Evolutionary conservation across 1,140 invertebrate genomes (phyloP).

Genomic region (Dendrolimus kikuchii): DNA sequence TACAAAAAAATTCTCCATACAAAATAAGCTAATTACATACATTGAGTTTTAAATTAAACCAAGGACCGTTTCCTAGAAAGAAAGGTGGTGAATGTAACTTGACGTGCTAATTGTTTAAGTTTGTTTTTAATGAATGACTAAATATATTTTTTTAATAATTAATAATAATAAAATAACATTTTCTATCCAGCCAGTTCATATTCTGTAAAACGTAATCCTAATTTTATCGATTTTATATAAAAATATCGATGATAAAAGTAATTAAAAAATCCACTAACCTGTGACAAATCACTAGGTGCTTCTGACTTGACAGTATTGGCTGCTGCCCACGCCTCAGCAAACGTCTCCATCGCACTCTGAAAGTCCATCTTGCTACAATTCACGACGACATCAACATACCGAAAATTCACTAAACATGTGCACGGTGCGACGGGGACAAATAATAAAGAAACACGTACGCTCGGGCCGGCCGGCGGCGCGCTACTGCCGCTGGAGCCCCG

Average conservation of each 20-base stretch:
- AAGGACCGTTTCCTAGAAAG: conserved; percentile 10
- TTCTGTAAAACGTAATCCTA: no score
- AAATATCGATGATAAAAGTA: no score
- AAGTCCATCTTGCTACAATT: conserved; percentile 85
- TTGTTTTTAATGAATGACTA: not conserved
- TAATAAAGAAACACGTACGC: conserved; percentile 33
- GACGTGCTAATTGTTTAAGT: conserved; percentile 3
- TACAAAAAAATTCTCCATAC: no score
- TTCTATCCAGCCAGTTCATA: no score
- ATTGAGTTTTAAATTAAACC: conserved; percentile 3
- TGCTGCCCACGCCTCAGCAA: conserved; percentile 96
- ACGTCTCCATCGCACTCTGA: conserved; percentile 97
- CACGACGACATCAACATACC: conserved; percentile 64
- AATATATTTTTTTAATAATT: no score
- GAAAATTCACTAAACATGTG: conserved; percentile 55
- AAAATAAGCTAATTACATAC: no score
- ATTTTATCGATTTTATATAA: no score
- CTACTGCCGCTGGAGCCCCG: conserved; percentile 56
- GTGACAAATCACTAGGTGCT: conserved; percentile 70
- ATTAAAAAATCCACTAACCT: conserved; percentile 69
- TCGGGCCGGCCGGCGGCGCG: conserved; percentile 57
- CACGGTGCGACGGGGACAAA: conserved; percentile 22
- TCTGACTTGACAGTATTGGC: conserved; percentile 85
- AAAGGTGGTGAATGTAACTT: conserved; percentile 6
- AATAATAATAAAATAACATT: no score